A percentile compares a stretch with the other conserved stretches of the same genome.
Evolutionary conservation across 2,888 invertebrate species (phyloP).

Genomic region (Morpho helenor): DNA sequence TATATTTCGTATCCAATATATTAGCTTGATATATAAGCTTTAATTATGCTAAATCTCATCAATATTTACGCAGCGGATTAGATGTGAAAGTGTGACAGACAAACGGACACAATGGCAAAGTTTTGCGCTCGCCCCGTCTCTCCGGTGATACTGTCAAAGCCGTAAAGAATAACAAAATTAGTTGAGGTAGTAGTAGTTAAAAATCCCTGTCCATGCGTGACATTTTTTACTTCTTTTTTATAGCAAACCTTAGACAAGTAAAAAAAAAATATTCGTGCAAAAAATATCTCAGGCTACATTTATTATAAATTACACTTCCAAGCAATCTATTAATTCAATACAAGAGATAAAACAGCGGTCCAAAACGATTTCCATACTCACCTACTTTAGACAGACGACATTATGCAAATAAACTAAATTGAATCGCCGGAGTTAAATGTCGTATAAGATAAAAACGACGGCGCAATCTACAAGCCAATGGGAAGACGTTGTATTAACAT

Average conservation of each 20-base stretch:
- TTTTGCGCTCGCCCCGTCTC: too few species aligned
- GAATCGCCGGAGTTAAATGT: slow-evolving; percentile 80
- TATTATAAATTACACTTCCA: slow-evolving; percentile 11
- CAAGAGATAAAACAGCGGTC: slow-evolving; percentile 20
- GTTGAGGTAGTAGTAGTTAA: too few species aligned
- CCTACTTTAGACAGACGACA: slow-evolving; percentile 70
- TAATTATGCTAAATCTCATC: too few species aligned
- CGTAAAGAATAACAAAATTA: too few species aligned
- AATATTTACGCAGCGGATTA: too few species aligned
- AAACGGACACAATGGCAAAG: too few species aligned
- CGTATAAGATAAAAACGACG: slow-evolving; percentile 79
- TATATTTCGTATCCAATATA: too few species aligned
- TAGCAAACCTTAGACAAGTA: not conserved
- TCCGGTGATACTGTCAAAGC: too few species aligned
- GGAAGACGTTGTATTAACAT: slow-evolving; percentile 74
- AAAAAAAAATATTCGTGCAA: not conserved
- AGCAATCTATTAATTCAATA: slow-evolving; percentile 18
- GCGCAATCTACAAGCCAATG: slow-evolving; percentile 77
- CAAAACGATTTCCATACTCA: slow-evolving; percentile 64
- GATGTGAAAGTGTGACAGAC: too few species aligned
- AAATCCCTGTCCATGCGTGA: too few species aligned
- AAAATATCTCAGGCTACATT: slow-evolving; percentile 5
- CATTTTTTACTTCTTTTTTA: too few species aligned
- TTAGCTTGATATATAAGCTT: too few species aligned
- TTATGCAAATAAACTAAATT: slow-evolving; percentile 78